phyloP scores from a whole-genome alignment of 2,113 vertebrate species.

The Gymnorhina tibicen region DNA sequence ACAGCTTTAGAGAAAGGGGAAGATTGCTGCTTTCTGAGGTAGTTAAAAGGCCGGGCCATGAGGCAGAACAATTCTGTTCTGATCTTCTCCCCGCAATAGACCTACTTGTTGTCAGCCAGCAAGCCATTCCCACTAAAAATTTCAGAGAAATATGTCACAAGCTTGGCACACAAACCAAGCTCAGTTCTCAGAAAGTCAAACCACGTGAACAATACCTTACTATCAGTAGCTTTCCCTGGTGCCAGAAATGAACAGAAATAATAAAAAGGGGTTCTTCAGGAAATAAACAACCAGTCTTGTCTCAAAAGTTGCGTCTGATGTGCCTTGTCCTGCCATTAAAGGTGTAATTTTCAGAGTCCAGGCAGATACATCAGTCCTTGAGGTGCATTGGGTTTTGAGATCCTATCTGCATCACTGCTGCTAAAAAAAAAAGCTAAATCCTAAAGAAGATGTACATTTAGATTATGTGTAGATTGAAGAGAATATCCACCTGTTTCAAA shows the following conservation, averaged over 20 bases:
- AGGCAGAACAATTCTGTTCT: conserved; percentile 6
- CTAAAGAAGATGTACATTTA: background rate
- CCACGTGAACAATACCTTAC: background rate
- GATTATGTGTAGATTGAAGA: background rate
- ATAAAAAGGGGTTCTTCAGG: background rate
- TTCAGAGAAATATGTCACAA: background rate
- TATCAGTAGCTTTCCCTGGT: background rate
- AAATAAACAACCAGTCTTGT: background rate
- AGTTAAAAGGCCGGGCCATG: background rate
- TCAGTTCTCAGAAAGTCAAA: background rate
- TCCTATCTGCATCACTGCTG: background rate
- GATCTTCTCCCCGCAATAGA: background rate
- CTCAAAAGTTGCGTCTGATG: background rate
- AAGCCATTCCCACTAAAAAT: background rate
- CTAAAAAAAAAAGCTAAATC: background rate
- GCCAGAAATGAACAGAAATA: background rate
- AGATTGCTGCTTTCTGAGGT: background rate
- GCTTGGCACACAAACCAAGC: background rate
- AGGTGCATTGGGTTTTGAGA: background rate
- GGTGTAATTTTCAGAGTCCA: background rate
- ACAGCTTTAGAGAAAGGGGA: background rate
- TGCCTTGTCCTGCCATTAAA: background rate
- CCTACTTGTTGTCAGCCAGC: background rate
- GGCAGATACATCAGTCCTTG: background rate
- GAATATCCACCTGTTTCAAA: background rate